Evolutionary conservation across 2,113 vertebrate species (phyloP).

Genomic region (Pavo muticus): DNA sequence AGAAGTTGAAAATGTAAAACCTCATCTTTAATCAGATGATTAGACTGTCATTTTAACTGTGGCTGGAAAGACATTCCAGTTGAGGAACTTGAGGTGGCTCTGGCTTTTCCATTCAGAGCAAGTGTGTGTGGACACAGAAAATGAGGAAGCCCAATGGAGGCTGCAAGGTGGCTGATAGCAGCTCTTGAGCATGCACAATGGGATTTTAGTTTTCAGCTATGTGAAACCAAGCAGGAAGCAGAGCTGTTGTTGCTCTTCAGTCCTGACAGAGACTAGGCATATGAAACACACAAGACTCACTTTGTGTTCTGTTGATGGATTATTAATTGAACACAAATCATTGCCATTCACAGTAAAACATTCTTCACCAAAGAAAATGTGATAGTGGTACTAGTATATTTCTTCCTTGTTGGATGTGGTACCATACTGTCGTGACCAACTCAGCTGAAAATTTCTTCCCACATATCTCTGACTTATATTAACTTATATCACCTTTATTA

Average conservation of each 20-base stretch:
- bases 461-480: neutral
- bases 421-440: neutral
- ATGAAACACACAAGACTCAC: neutral
- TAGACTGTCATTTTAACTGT: neutral
- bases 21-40: neutral
- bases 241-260: neutral
- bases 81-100: neutral
- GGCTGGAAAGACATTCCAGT: neutral
- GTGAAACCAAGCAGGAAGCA: neutral
- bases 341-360: neutral
- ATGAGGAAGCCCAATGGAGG: neutral
- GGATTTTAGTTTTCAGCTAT: neutral
- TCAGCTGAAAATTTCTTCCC: neutral
- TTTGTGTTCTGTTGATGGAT: neutral
- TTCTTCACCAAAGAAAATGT: neutral
- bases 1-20: neutral
- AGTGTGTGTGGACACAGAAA: neutral
- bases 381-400: neutral
- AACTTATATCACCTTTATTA: neutral
- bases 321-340: neutral
- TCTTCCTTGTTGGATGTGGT: rapidly evolving
- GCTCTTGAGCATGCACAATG: rapidly evolving
- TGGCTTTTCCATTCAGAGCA: neutral
- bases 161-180: neutral
- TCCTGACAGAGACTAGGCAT: neutral